These are phyloP conservation scores for Choristoneura rosaceana DNA, from an alignment of 2,888 invertebrate species.

Conservation along the genomic window DNA sequence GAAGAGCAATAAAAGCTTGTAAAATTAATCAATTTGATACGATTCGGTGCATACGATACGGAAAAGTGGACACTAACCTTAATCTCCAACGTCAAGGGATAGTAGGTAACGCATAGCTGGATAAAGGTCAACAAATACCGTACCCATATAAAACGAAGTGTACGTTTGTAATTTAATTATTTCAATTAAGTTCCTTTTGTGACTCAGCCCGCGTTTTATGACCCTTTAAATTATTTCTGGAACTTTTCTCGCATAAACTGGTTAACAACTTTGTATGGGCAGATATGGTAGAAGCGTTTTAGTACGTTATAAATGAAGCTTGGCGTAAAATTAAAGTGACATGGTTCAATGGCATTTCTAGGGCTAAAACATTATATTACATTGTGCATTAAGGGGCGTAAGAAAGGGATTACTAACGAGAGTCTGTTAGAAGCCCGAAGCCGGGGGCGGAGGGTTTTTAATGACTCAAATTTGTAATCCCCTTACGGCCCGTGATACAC, in stretches of 20 bases:
- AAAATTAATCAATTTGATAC: too few species aligned
- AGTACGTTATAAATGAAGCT: conserved; percentile 33
- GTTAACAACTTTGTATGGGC: conserved; percentile 34
- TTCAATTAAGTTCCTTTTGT: conserved; percentile 17
- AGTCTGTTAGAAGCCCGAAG: too few species aligned
- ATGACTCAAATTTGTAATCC: too few species aligned
- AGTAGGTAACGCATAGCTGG: conserved; percentile 31
- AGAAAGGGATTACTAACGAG: too few species aligned
- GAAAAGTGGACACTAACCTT: conserved; percentile 8
- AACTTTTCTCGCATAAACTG: conserved; percentile 25
- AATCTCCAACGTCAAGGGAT: conserved; percentile 33
- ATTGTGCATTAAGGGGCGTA: too few species aligned
- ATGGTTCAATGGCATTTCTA: too few species aligned
- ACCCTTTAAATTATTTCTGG: conserved; percentile 20
- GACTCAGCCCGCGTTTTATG: conserved; percentile 19
- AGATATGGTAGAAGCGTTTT: conserved; percentile 20
- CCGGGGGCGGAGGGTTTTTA: too few species aligned
- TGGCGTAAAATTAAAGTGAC: conserved; percentile 19
- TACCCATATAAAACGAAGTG: neutral
- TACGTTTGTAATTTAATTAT: conserved; percentile 1
- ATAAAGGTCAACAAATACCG: conserved; percentile 1
- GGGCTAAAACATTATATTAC: too few species aligned
- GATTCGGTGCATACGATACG: too few species aligned
- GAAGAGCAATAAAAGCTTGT: too few species aligned
- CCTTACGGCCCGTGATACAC: too few species aligned